These are phyloP conservation scores for Ophthalmotilapia sp. DNA, from an alignment of 2,113 vertebrate genomes.

Conservation along the genomic window DNA sequence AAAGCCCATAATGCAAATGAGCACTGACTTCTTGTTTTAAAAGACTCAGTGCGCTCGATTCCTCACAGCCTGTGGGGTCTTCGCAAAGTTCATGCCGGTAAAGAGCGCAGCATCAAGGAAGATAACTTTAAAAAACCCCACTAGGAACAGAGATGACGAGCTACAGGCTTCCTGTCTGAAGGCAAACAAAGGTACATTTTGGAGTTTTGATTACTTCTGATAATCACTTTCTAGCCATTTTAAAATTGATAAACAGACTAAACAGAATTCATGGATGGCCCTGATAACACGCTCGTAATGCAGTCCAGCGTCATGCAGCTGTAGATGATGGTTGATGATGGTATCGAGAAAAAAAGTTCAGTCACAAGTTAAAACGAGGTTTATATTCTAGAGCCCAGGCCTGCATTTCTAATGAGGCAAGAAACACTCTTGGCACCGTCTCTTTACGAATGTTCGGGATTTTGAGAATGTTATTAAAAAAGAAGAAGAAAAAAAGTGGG, in stretches of 20 bases:
- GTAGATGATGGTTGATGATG: background rate
- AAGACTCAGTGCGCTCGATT: background rate
- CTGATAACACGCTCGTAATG: background rate
- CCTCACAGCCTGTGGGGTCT: background rate
- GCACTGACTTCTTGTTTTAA: background rate
- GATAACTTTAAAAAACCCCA: rapidly evolving
- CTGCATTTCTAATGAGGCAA: background rate
- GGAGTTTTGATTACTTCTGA: background rate
- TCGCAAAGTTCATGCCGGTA: background rate
- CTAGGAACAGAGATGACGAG: background rate
- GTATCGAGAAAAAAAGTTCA: background rate
- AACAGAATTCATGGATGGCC: background rate
- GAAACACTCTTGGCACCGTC: background rate
- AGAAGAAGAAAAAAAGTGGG: rapidly evolving
- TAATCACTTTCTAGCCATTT: background rate
- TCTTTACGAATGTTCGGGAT: background rate
- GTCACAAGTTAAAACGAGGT: background rate
- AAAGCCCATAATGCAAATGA: background rate
- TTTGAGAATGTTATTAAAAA: background rate
- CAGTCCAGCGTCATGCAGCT: background rate
- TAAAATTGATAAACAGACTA: rapidly evolving
- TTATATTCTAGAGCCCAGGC: background rate
- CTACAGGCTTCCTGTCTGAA: rapidly evolving
- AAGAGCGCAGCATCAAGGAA: background rate
- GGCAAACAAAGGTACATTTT: background rate